Conservation (phyloP, 1,140 invertebrate species). For the Myzus persicae region DNA sequence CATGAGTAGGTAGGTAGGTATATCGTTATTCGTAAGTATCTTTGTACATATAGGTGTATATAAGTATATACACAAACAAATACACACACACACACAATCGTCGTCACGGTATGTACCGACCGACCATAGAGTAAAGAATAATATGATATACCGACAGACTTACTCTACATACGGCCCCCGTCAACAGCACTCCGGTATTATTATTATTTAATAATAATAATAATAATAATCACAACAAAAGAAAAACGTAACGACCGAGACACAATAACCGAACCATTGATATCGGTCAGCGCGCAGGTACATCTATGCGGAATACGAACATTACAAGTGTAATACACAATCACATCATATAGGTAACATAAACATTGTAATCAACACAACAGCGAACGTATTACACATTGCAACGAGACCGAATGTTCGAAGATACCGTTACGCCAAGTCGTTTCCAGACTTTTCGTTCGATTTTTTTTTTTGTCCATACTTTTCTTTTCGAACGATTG, state of each 20-base stretch:
- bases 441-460: not conserved
- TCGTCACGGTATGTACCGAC: slow-evolving; percentile 24
- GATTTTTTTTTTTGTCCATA: too few species aligned
- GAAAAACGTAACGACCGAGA: slow-evolving; percentile 25
- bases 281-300: slow-evolving; percentile 14
- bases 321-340: not conserved
- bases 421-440: not conserved
- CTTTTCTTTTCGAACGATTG: not conserved
- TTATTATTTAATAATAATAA: slow-evolving; percentile 41
- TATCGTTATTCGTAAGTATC: not conserved
- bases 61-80: not conserved
- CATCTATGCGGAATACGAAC: not conserved
- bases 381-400: not conserved
- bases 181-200: not conserved
- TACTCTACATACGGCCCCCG: not conserved
- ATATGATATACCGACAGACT: not conserved
- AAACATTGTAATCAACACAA: not conserved
- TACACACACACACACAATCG: not conserved
- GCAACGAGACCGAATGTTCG: not conserved
- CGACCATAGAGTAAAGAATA: not conserved
- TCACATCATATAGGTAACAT: too few species aligned
- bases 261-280: slow-evolving; percentile 42
- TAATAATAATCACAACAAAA: not conserved
- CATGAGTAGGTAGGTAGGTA: not conserved
- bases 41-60: not conserved